phyloP scores from a whole-genome alignment of 64 coral and sea anemone genomes.

The Montipora efflorescens region DNA sequence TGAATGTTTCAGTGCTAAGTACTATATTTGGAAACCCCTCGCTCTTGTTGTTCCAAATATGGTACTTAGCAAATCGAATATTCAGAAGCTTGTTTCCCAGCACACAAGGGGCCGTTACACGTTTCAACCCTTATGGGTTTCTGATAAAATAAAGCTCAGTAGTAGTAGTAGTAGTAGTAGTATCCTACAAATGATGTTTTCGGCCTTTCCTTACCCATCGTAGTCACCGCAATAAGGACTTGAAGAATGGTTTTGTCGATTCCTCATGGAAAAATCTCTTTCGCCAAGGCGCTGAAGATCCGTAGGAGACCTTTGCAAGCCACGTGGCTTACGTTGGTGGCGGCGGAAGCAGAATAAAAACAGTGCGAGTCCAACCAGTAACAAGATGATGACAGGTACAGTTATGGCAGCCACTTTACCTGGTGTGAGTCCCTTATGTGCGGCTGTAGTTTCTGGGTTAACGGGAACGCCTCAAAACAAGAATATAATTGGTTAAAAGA shows the following conservation, averaged over 20 bases:
- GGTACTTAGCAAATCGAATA: too few relatives aligned
- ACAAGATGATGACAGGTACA: slow-evolving; percentile 30
- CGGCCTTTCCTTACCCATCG: not conserved
- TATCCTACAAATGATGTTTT: not conserved
- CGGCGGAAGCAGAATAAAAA: slow-evolving; percentile 8
- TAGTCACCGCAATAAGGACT: slow-evolving; percentile 19
- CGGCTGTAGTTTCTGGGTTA: not conserved
- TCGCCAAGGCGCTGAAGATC: slow-evolving; percentile 28
- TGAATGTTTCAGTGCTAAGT: too few relatives aligned
- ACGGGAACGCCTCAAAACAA: not conserved
- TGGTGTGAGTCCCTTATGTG: not conserved
- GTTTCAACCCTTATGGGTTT: too few relatives aligned
- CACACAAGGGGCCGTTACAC: too few relatives aligned
- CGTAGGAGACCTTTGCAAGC: not conserved
- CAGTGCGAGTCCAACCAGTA: not conserved
- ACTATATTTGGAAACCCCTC: too few relatives aligned
- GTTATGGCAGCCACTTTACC: slow-evolving; percentile 7
- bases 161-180: too few relatives aligned
- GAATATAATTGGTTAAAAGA: too few relatives aligned
- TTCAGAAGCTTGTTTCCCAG: too few relatives aligned
- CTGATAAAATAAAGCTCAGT: too few relatives aligned
- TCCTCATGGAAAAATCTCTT: not conserved
- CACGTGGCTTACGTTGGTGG: not conserved
- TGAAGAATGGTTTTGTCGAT: not conserved
- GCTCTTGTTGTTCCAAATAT: too few relatives aligned